phyloP scores from a whole-genome alignment of 2,888 invertebrate species.

The Tanypteryx hageni region DNA sequence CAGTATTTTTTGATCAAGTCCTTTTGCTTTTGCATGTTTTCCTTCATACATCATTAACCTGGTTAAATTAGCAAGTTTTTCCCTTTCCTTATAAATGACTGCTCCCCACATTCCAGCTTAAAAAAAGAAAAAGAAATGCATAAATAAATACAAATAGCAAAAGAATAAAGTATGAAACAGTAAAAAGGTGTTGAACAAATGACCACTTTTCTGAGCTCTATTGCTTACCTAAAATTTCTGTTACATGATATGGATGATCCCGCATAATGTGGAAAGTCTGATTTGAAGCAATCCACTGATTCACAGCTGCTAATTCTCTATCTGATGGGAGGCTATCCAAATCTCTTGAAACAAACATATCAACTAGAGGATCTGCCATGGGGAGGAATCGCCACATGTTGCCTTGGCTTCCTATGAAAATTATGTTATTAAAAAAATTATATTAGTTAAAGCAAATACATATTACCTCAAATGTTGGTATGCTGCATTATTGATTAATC shows the following conservation, averaged over 20 bases:
- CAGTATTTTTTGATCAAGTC: neutral
- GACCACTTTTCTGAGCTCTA: neutral
- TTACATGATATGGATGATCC: conserved; percentile 67
- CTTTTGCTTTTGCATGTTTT: neutral
- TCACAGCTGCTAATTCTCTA: conserved; percentile 68
- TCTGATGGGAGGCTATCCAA: conserved; percentile 67
- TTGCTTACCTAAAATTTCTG: conserved; percentile 59
- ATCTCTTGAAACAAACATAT: conserved; percentile 68
- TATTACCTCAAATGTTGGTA: no score
- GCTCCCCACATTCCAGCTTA: conserved; percentile 66
- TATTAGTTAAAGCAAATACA: no score
- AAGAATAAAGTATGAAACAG: no score
- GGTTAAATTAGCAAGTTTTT: neutral
- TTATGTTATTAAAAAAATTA: neutral
- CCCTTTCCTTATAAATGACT: neutral
- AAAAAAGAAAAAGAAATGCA: neutral
- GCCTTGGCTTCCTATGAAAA: conserved; percentile 47
- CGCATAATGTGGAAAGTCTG: conserved; percentile 69
- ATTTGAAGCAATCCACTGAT: conserved; percentile 67
- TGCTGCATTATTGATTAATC: no score
- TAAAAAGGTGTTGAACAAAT: no score
- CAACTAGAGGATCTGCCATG: conserved; percentile 68
- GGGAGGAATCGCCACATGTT: conserved; percentile 67
- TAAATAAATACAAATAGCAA: no score
- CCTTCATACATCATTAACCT: conserved; percentile 24